Evolutionary conservation across 2,113 vertebrate genomes (phyloP).

Genomic region (Seriola dumerili): DNA sequence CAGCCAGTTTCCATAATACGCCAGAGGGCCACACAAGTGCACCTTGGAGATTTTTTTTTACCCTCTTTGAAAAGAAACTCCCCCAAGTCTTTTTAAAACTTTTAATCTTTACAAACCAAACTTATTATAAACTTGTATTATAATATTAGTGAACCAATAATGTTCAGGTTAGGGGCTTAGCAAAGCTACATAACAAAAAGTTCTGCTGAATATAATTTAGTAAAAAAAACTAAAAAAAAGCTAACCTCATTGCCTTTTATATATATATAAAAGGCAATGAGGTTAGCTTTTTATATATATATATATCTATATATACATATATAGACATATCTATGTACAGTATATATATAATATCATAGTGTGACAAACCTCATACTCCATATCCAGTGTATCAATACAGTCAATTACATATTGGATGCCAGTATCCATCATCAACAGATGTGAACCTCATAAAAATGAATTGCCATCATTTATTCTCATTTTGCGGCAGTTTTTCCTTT

Average conservation of each 20-base stretch:
- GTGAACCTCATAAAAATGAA: too few relatives aligned
- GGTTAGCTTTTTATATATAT: background rate
- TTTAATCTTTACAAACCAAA: slow-evolving; percentile 1
- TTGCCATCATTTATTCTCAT: too few relatives aligned
- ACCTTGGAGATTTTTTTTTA: background rate
- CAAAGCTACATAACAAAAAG: background rate
- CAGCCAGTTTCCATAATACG: background rate
- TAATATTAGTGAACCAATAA: background rate
- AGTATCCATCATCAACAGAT: background rate
- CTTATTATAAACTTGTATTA: slow-evolving; percentile 6
- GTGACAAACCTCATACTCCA: background rate
- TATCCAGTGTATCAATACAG: background rate
- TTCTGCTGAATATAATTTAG: background rate
- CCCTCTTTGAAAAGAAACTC: slow-evolving; percentile 1
- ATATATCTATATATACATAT: too few relatives aligned
- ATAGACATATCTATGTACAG: too few relatives aligned
- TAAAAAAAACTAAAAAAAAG: background rate
- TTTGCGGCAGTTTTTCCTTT: too few relatives aligned
- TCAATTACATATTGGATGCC: background rate
- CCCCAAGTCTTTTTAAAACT: background rate
- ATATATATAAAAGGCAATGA: background rate
- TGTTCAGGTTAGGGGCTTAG: background rate
- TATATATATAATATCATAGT: too few relatives aligned
- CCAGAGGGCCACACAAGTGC: background rate
- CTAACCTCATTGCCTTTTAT: background rate